Conservation (phyloP, 2,888 invertebrate genomes). For the Sialis fuliginosa region DNA sequence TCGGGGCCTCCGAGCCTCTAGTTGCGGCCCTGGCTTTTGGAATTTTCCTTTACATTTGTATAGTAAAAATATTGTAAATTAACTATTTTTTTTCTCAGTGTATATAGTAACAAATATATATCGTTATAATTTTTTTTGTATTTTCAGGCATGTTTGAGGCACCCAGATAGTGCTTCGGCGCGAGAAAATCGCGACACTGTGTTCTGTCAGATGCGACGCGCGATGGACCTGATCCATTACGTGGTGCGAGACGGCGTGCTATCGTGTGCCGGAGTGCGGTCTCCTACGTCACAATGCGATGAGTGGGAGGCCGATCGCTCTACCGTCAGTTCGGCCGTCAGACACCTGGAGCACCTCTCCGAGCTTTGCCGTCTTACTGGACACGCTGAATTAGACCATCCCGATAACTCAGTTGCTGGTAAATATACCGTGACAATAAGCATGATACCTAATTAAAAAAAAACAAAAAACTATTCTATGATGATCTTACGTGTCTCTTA, state of each 20-base stretch:
- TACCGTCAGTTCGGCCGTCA: constrained; percentile 65
- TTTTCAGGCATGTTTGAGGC: constrained; percentile 69
- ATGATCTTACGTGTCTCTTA: too few relatives aligned
- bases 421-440: too few relatives aligned
- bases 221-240: constrained; percentile 94
- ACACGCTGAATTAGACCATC: background rate
- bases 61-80: too few relatives aligned
- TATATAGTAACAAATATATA: too few relatives aligned
- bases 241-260: constrained; percentile 93
- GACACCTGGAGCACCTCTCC: constrained; percentile 70
- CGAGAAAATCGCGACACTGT: constrained; percentile 94
- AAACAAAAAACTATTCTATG: too few relatives aligned
- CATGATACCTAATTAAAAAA: too few relatives aligned
- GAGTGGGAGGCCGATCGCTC: constrained; percentile 45
- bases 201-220: constrained; percentile 92
- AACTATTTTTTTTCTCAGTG: too few relatives aligned
- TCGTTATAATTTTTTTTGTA: background rate
- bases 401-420: constrained; percentile 1
- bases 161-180: constrained; percentile 85
- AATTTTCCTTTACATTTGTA: too few relatives aligned
- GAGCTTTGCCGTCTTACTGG: constrained; percentile 68
- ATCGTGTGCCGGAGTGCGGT: constrained; percentile 29
- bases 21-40: too few relatives aligned
- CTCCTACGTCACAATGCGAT: constrained; percentile 30
- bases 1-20: too few relatives aligned